Base-by-base conservation (phyloP, 2,888 invertebrate genomes). In the Margaritifera margaritifera region DNA sequence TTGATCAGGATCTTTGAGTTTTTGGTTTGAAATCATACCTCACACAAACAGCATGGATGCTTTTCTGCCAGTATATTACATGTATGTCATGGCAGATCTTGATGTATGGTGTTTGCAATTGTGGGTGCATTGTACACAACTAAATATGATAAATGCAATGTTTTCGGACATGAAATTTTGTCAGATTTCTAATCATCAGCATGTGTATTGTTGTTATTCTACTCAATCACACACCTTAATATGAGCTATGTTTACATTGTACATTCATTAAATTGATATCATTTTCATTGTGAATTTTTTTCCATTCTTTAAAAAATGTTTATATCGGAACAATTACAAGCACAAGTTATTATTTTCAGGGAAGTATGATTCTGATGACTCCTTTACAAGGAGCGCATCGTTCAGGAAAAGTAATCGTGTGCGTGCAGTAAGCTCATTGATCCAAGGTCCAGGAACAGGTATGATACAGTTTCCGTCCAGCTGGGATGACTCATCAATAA, bases 331-430 rank as follows among this genome's bases (percentile, higher is more conserved):
- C 58, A 73, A 69, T 61, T 52, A 52, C 62, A 27, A 58, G 61
- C n/a, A 4, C 66, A 69, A 57, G 11, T 42, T 0, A 42, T 42
- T 42, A 3, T 42, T 42, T 42, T 42, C 42, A 42, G 42, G 42
- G 42, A 42, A 42, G 42, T 42, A 15, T 2, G 42, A 42, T 69
- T 68, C 78, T 59, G 82, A 82, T 70, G 81, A 81, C 59, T 72
- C 75, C 18, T 81, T 82, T 65, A 68, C 72, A 27, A 72, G 82
- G 25, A 68, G 73, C 11, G 69, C 71, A 56, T 71, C 77, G 1
- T 72, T 72, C 42, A 71, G 84, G 22, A 80, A 81, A 64, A 86
- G 86, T 65, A 84, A 83, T 63, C 64, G 83, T 19, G 79, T 75
- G 19, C 77, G 77, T 59, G 84, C 83, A 20, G 76, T 86, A 20